Base-by-base conservation (phyloP, 2,888 invertebrate species). In the Metalampra italica region DNA sequence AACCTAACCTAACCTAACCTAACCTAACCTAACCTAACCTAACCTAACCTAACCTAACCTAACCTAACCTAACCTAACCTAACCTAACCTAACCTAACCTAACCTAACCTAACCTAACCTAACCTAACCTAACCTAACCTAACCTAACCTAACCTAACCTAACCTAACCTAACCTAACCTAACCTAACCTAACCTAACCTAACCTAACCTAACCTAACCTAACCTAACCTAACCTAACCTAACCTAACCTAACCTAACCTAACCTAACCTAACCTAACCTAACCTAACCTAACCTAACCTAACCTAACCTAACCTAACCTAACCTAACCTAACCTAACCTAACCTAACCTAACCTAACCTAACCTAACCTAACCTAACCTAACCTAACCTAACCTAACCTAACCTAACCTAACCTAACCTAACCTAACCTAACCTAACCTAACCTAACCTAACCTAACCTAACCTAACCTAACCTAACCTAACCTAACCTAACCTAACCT, bases 221-320 rank as follows among this genome's bases (percentile, higher is more conserved):
- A 52, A 52, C 52, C 52, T 52, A 52, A 49, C 52, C 49, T 52
- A 52, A 52, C 52, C 52, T 52, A 51, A 51, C 51, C 48, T 52
- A 52, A 54, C 51, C 51, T 51, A 51, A 54, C 51, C 51, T 54
- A 51, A 51, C 53, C 51, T 54, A 54, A 54, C 51, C 51, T 51
- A 54, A 52, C 54, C 54, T 54, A 54, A 54, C 54, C 54, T 54
- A 54, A 54, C 54, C 54, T 54, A 54, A 54, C 54, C 54, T 54
- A 54, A 54, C 54, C 54, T 54, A 54, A 54, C 54, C 54, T 54
- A 54, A 54, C 54, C 54, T 54, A 54, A 54, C 54, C 54, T 54
- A 54, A 54, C 54, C 52, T 52, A 54, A 54, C 51, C 54, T 52
- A 52, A 54, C 51, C 54, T 52, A 52, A 54, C 51, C 54, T 50